Evolutionary conservation across 2,797 vertebrate species (phyloP).

Genomic region (Acropternis orthonyx): DNA sequence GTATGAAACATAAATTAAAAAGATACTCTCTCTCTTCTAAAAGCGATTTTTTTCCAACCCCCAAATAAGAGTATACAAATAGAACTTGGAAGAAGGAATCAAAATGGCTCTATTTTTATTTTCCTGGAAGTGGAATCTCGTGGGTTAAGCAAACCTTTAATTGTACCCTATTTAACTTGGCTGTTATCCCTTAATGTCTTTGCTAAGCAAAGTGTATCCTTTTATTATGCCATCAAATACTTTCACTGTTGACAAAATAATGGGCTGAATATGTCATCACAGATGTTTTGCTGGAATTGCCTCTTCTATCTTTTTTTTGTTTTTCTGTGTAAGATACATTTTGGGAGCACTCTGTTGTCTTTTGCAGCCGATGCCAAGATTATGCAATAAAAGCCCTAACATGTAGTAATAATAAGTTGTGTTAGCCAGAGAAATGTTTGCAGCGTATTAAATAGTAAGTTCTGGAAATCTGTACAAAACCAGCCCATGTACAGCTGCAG

Average conservation of each 20-base stretch:
- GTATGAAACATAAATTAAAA: not conserved
- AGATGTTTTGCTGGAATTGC: constrained; percentile 60
- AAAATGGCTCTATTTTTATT: constrained; percentile 20
- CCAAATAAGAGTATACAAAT: not conserved
- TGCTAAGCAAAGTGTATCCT: constrained; percentile 56
- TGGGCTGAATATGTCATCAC: constrained; percentile 48
- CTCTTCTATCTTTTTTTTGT: constrained; percentile 15
- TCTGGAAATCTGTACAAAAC: constrained; percentile 22
- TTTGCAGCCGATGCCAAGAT: constrained; percentile 46
- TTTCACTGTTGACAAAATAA: constrained; percentile 64
- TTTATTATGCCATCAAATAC: constrained; percentile 55
- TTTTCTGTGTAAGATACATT: constrained; percentile 45
- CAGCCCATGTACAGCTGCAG: not conserved
- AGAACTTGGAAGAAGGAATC: not conserved
- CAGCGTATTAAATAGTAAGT: constrained; percentile 13
- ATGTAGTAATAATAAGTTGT: constrained; percentile 46
- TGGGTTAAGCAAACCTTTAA: constrained; percentile 54
- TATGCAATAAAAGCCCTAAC: constrained; percentile 49
- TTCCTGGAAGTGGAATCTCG: constrained; percentile 13
- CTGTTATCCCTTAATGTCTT: constrained; percentile 36
- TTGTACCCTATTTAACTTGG: constrained; percentile 13
- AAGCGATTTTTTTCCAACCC: not conserved
- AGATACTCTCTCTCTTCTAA: constrained; percentile 10
- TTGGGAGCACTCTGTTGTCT: constrained; percentile 45
- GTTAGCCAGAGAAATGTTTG: constrained; percentile 58